Evolutionary conservation across 2,797 vertebrate species (phyloP), one percentile per base, ranked within the genome.

Genomic region (Sebastes wilsoni): DNA sequence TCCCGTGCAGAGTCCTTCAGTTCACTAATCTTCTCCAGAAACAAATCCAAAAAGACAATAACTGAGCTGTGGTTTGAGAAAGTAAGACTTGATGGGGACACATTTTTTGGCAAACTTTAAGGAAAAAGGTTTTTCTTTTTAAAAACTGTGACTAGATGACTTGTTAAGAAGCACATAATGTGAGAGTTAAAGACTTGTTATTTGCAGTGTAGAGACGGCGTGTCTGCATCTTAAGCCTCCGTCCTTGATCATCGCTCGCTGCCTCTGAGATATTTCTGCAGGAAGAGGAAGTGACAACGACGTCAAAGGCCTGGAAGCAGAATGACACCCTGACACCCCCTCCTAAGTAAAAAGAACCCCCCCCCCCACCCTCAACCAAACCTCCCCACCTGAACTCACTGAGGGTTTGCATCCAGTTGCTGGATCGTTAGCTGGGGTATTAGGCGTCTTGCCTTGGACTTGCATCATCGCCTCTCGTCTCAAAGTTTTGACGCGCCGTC

Each of bases 331-430:
- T 58, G 23, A 79, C 59, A 23, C 72, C 61, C 54, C 2, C n/a
- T 0, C 12, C 6, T 7, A 34, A 34, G 3, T 36, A 34, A 14
- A 36, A 42, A 27, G 30, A 59, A 8, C n/a, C n/a, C n/a, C 11
- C 59, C 55, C 67, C 78, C 25, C 30, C 27, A 38, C 66, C 52
- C 4, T 74, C 13, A 22, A 22, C 62, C 64, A n/a, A 76, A 74
- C 36, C 81, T 82, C 77, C 70, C 78, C 88, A 93, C 92, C 93
- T 94, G 85, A 93, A 84, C 82, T 78, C 88, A 86, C 75, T 12
- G n/a, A 85, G 90, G 89, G 89, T 94, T 94, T 95, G 87, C 94
- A 88, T 91, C 83, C 90, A 86, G 89, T 95, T 95, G 89, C 94
- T 83, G 88, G 89, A 91, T 93, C 74, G 83, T 91, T 93, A 91